Percentiles rank a stretch among this genome's conserved stretches.
These are phyloP conservation scores for Dorcus hopei DNA, from an alignment of 2,888 invertebrate genomes.

Conservation along the genomic window DNA sequence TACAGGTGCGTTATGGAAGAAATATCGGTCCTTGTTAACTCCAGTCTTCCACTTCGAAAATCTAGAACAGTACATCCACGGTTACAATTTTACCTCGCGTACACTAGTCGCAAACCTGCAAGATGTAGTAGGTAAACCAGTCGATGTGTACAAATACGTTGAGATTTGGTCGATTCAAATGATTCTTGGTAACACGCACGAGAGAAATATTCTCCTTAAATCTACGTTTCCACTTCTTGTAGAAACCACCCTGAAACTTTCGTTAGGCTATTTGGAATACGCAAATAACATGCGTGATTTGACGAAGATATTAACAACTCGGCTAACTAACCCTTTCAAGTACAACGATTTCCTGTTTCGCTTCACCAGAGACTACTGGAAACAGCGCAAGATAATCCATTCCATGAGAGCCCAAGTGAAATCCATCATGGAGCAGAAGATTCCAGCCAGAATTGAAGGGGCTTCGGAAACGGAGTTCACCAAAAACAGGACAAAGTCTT, in stretches of 20 bases:
- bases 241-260: too few species aligned
- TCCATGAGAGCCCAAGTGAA: neutral
- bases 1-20: neutral
- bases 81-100: neutral
- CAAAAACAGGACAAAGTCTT: too few species aligned
- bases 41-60: neutral
- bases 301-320: slow-evolving; percentile 29
- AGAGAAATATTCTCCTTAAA: too few species aligned
- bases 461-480: too few species aligned
- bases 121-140: neutral
- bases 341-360: slow-evolving; percentile 24
- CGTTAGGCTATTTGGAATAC: slow-evolving; percentile 59
- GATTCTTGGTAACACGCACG: too few species aligned
- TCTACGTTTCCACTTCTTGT: too few species aligned
- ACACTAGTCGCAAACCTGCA: neutral
- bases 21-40: neutral
- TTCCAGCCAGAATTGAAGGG: too few species aligned
- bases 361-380: neutral
- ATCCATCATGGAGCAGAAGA: neutral
- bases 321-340: slow-evolving; percentile 47
- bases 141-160: too few species aligned
- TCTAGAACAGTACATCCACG: neutral
- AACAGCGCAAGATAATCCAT: neutral
- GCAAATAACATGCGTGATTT: slow-evolving; percentile 64
- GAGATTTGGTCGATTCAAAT: too few species aligned